These are phyloP conservation scores for Sigmodon hispidus DNA, from an alignment of 2,113 vertebrate genomes.

Conservation along the genomic window DNA sequence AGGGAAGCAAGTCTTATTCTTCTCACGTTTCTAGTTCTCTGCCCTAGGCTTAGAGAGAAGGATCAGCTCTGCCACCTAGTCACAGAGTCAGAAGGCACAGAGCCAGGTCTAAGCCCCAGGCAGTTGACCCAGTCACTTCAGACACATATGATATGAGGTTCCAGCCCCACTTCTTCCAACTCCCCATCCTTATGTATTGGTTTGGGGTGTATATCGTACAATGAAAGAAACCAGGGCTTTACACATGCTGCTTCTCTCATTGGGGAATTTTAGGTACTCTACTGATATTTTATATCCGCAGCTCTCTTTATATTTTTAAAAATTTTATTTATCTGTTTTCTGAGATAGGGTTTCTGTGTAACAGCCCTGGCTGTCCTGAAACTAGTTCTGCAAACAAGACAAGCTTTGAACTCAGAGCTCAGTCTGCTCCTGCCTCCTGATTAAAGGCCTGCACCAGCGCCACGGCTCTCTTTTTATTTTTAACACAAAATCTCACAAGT, in stretches of 20 bases:
- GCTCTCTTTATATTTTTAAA: background rate
- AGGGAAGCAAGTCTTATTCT: background rate
- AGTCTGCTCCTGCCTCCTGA: background rate
- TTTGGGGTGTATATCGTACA: background rate
- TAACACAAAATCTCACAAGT: background rate
- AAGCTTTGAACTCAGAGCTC: background rate
- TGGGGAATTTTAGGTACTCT: too few relatives aligned
- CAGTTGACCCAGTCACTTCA: background rate
- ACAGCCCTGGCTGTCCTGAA: background rate
- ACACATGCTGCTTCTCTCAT: background rate
- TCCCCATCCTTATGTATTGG: background rate
- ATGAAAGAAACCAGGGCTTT: background rate
- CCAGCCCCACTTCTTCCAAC: accelerated
- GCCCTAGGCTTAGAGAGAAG: background rate
- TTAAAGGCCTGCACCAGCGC: background rate
- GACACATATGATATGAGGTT: background rate
- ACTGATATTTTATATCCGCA: background rate
- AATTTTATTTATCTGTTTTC: background rate
- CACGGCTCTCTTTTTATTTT: background rate
- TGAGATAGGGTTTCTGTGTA: background rate
- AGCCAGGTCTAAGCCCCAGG: background rate
- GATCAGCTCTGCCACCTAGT: background rate
- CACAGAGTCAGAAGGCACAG: background rate
- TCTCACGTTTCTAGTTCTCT: background rate
- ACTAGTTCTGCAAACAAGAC: background rate